Evolutionary conservation across 2,888 invertebrate species (phyloP).

Genomic region (Sepiola atlantica): DNA sequence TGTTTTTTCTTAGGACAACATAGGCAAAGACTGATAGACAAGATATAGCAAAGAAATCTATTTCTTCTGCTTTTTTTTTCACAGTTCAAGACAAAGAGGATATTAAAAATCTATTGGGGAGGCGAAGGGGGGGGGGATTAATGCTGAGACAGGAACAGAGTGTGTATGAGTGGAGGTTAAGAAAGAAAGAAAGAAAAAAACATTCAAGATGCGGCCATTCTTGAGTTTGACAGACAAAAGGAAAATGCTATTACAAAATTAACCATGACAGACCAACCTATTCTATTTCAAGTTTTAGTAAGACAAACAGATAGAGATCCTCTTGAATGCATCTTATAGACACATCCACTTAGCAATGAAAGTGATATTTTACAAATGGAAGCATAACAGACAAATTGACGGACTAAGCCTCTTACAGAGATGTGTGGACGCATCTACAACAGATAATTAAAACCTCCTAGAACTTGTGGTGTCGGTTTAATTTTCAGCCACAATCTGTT

Average conservation of each 20-base stretch:
- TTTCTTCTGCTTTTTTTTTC: background rate
- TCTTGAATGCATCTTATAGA: too few species aligned
- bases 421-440: too few species aligned
- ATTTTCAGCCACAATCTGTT: background rate
- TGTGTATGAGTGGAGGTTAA: background rate
- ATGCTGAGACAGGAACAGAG: background rate
- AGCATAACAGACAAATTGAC: too few species aligned
- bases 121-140: background rate
- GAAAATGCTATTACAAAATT: too few species aligned
- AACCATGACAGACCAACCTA: too few species aligned
- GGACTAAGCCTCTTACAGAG: too few species aligned
- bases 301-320: too few species aligned
- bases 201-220: too few species aligned
- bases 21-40: background rate
- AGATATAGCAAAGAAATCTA: background rate
- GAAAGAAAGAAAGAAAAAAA: background rate
- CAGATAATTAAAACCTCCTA: too few species aligned
- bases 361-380: too few species aligned
- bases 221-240: background rate
- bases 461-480: background rate
- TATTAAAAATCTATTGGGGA: background rate
- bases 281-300: too few species aligned
- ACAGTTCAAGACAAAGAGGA: background rate
- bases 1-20: background rate
- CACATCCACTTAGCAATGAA: too few species aligned